These are phyloP conservation scores for Pangasianodon gigas DNA, from an alignment of 2,113 vertebrate species.

Conservation along the genomic window DNA sequence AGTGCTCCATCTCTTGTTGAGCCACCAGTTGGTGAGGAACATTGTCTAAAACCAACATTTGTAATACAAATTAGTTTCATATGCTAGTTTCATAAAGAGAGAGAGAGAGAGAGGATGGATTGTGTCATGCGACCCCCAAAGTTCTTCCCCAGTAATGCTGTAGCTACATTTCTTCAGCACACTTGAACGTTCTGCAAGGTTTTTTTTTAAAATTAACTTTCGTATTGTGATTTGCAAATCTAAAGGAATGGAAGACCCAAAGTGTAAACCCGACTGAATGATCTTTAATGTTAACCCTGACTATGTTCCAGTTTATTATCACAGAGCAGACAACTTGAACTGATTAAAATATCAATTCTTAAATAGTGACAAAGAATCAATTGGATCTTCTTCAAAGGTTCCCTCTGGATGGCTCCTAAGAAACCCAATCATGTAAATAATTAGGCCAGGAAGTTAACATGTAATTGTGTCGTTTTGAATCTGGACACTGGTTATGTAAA, in stretches of 20 bases:
- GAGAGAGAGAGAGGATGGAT: constrained; percentile 52
- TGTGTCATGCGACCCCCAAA: constrained; percentile 63
- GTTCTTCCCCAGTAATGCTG: constrained; percentile 44
- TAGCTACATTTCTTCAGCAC: constrained; percentile 27
- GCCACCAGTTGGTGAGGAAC: constrained; percentile 68
- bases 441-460: not conserved
- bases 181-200: constrained; percentile 19
- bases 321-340: not conserved
- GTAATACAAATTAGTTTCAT: constrained; percentile 75
- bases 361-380: not conserved
- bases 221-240: not conserved
- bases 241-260: not conserved
- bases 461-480: constrained; percentile 13
- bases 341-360: constrained; percentile 33
- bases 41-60: constrained; percentile 77
- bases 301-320: not conserved
- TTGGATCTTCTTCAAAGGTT: constrained; percentile 23
- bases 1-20: constrained; percentile 60
- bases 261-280: not conserved
- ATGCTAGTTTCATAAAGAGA: constrained; percentile 60
- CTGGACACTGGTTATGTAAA: constrained; percentile 31
- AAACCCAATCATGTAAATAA: not conserved
- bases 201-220: no score
- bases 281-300: not conserved
- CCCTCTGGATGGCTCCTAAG: constrained; percentile 1